Conservation (phyloP, 2,888 invertebrate genomes). For the Cheilosia impressa region DNA sequence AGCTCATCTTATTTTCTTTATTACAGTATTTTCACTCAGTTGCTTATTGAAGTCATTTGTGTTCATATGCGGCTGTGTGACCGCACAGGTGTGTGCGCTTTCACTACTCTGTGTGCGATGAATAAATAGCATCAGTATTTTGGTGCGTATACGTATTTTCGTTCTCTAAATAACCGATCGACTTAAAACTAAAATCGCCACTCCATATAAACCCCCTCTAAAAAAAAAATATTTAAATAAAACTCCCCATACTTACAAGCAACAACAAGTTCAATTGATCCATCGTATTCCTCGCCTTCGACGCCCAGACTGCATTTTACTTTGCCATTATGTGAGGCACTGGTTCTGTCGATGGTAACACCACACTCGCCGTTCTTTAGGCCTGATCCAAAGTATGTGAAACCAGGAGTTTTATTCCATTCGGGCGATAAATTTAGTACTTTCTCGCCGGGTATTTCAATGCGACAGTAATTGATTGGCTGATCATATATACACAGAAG, state of each 20-base stretch:
- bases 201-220: no score
- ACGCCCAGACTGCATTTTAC: slow-evolving; percentile 88
- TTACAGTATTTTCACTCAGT: no score
- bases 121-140: background rate
- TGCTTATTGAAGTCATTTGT: no score
- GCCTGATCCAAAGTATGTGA: slow-evolving; percentile 85
- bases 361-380: slow-evolving; percentile 89
- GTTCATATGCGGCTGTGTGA: no score
- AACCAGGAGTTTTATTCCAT: slow-evolving; percentile 83
- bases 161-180: no score
- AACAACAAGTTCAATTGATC: slow-evolving; percentile 87
- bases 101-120: no score
- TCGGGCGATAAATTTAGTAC: slow-evolving; percentile 84
- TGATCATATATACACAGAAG: slow-evolving; percentile 81
- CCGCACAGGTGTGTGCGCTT: no score
- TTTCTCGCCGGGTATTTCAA: slow-evolving; percentile 84
- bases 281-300: slow-evolving; percentile 86
- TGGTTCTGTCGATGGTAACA: slow-evolving; percentile 86
- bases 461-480: slow-evolving; percentile 82
- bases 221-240: background rate
- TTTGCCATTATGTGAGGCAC: slow-evolving; percentile 88
- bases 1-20: no score
- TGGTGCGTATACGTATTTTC: background rate
- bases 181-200: background rate
- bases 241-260: slow-evolving; percentile 87